A percentile compares a stretch with the other conserved stretches of the same genome.
Conservation (phyloP, 2,888 invertebrate species). For the Meteorus colon region DNA sequence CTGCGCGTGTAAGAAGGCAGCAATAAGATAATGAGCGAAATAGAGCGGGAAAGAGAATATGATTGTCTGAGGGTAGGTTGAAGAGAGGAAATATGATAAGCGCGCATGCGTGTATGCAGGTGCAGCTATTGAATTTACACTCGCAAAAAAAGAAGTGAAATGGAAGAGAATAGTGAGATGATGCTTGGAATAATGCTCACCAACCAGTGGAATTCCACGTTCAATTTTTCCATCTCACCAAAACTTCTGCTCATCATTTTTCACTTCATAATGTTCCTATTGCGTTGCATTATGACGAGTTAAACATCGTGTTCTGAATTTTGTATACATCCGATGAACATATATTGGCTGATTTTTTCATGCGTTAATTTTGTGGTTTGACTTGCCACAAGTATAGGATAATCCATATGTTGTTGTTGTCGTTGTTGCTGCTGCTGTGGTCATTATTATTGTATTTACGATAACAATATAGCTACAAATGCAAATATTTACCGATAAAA, state of each 20-base stretch:
- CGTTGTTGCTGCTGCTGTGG: too few relatives aligned
- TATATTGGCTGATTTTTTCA: too few relatives aligned
- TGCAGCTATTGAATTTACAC: slow-evolving; percentile 33
- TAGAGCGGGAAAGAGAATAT: neutral
- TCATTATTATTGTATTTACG: too few relatives aligned
- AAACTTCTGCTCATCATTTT: neutral
- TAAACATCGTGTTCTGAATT: too few relatives aligned
- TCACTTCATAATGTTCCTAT: neutral
- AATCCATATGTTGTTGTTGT: too few relatives aligned
- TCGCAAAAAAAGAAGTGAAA: neutral
- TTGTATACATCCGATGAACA: too few relatives aligned
- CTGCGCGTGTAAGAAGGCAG: neutral
- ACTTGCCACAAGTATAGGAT: too few relatives aligned
- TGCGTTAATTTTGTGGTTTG: too few relatives aligned
- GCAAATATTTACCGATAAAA: neutral
- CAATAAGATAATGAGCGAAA: neutral
- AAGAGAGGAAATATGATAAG: neutral
- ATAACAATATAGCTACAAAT: neutral
- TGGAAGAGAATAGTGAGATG: neutral
- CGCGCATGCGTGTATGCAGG: slow-evolving; percentile 35
- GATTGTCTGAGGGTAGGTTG: neutral
- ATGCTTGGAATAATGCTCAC: neutral
- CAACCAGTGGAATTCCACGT: neutral
- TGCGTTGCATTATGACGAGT: too few relatives aligned
- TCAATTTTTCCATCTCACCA: neutral